Base-by-base conservation (phyloP, 2,113 vertebrate genomes). In the Platichthys stellatus region DNA sequence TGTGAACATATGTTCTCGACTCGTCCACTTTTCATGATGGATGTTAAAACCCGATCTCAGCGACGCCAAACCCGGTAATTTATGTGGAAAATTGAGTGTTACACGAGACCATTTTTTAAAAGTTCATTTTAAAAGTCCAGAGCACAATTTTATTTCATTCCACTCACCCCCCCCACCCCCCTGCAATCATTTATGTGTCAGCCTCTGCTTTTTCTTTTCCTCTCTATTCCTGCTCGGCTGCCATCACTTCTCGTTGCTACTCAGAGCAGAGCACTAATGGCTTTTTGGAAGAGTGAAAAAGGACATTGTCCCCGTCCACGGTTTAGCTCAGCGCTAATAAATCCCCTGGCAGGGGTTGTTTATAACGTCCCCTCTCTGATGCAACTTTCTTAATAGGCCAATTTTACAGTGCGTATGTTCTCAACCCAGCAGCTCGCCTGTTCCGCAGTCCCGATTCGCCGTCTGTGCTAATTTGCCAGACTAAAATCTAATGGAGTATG, bases 401-500 rank as follows among this genome's bases (percentile, higher is more conserved):
- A 82, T 90, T 90, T 90, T 89, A 87, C 80, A 86, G 81, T 69
- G 47, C 56, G 69, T 83, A 82, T 81, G 80, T 80, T 81, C 77
- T 76, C 85, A 28, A 75, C 79, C 78, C 85, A 80, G 35, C 83
- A 75, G 63, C 68, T 71, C 62, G 69, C 47, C 75, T 73, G 54
- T 70, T 91, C 76, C 77, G 68, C 81, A 80, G 79, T 79, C 78
- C 59, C 11, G 23, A 67, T 72, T 63, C 57, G 60, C 74, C 35
- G 49, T 81, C 62, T 69, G 82, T 88, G 89, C 71, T 91, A 91
- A 93, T 93, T 92, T 84, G 28, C 77, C 77, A 82, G 87, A 85
- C 85, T 87, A 85, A 89, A 89, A 94, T 93, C 80, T 89, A 91
- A 93, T 91, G 90, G 87, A 83, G 87, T 90, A 85, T 83, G 86